These are phyloP conservation scores for Halictus ligatus DNA, from an alignment of 2,888 invertebrate genomes.

Conservation along the genomic window DNA sequence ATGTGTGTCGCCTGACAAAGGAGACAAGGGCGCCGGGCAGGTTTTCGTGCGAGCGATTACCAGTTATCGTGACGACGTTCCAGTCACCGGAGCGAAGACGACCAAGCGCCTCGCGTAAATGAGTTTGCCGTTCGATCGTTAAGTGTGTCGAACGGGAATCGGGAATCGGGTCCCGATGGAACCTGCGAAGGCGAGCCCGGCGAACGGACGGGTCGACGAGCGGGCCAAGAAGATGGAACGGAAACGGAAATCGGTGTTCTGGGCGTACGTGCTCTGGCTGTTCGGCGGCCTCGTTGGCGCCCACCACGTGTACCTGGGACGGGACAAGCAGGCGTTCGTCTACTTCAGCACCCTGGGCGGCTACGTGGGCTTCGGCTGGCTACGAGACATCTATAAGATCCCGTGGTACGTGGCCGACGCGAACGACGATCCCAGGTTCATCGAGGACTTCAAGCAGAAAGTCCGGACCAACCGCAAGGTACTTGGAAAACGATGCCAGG, in stretches of 20 bases:
- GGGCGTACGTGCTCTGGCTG: conserved; percentile 94
- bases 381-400: conserved; percentile 93
- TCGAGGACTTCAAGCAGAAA: conserved; percentile 88
- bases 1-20: not conserved
- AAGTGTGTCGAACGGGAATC: not conserved
- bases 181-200: not conserved
- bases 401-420: conserved; percentile 94
- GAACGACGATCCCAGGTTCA: conserved; percentile 90
- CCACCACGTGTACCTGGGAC: conserved; percentile 95
- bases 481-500: conserved; percentile 34
- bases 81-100: not conserved
- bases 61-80: not conserved
- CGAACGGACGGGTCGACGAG: conserved; percentile 21
- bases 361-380: conserved; percentile 93
- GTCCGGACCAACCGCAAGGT: conserved; percentile 89
- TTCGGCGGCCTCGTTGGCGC: conserved; percentile 95
- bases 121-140: not conserved
- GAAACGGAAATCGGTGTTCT: conserved; percentile 85
- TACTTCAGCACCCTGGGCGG: conserved; percentile 96
- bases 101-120: not conserved
- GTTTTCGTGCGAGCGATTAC: not conserved
- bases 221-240: conserved; percentile 28
- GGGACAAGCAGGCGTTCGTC: conserved; percentile 95
- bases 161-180: not conserved
- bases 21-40: not conserved